A percentile compares a stretch with the other conserved stretches of the same genome.
Conservation (phyloP, 2,113 vertebrate genomes). For the Cyprinodon variegatus region DNA sequence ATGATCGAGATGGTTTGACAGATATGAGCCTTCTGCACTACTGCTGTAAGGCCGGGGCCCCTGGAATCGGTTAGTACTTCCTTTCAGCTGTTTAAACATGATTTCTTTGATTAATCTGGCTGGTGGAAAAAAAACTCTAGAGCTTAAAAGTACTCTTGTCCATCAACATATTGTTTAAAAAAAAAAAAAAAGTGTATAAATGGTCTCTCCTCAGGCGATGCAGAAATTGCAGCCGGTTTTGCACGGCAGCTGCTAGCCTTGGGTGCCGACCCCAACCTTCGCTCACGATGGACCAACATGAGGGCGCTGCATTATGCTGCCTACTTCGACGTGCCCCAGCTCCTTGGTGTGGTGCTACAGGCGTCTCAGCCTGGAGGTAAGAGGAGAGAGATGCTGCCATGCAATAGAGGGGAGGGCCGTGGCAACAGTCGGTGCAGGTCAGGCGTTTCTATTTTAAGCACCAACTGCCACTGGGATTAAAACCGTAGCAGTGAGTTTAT, state of each 20-base stretch:
- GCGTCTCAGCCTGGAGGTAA: constrained; percentile 90
- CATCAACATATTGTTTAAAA: not conserved
- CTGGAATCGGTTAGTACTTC: constrained; percentile 89
- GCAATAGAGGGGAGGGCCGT: not conserved
- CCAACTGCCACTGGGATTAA: constrained; percentile 19
- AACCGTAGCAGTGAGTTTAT: not conserved
- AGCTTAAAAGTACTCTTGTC: not conserved
- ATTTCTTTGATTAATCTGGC: not conserved
- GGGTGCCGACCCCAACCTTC: constrained; percentile 89
- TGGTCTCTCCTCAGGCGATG: constrained; percentile 83
- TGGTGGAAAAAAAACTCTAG: not conserved
- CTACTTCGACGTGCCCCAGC: constrained; percentile 96
- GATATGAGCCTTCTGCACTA: constrained; percentile 98
- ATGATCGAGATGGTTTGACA: constrained; percentile 94
- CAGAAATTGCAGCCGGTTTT: constrained; percentile 88
- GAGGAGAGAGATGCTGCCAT: constrained; percentile 12
- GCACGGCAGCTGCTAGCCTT: constrained; percentile 87
- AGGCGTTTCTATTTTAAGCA: constrained; percentile 28
- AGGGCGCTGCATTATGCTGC: constrained; percentile 97
- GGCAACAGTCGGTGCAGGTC: not conserved
- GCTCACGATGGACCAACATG: constrained; percentile 99
- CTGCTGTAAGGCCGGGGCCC: constrained; percentile 96
- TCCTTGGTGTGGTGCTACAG: constrained; percentile 90
- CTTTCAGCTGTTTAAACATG: constrained; percentile 4
- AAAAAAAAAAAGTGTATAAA: not conserved